Evolutionary conservation across 2,797 vertebrate species (phyloP).

Genomic region (Lophius americanus): DNA sequence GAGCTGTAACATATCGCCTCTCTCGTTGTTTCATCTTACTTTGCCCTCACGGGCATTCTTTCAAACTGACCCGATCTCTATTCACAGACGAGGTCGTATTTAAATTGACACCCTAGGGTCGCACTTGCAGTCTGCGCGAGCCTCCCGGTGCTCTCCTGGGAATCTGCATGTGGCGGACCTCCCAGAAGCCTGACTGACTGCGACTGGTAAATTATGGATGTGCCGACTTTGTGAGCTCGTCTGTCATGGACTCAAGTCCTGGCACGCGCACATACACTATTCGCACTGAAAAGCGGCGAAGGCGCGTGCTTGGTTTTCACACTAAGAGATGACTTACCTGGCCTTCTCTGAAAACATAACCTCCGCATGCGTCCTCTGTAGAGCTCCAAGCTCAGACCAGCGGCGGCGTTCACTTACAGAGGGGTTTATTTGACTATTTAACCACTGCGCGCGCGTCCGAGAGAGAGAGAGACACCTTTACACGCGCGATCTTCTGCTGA

Average conservation of each 20-base stretch:
- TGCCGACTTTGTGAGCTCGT: constrained; percentile 49
- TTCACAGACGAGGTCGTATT: background rate
- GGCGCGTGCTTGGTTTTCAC: constrained; percentile 21
- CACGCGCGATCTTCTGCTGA: background rate
- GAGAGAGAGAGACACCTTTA: too few relatives aligned
- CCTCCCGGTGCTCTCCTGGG: constrained; percentile 8
- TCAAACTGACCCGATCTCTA: constrained; percentile 33
- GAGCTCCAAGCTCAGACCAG: constrained; percentile 13
- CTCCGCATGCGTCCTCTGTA: constrained; percentile 18
- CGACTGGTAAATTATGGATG: constrained; percentile 72
- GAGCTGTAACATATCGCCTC: constrained; percentile 13
- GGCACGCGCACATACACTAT: background rate
- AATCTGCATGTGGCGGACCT: constrained; percentile 30
- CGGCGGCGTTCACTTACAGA: constrained; percentile 50
- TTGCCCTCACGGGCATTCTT: constrained; percentile 28
- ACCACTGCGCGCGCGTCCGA: constrained; percentile 17
- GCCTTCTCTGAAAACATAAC: constrained; percentile 14
- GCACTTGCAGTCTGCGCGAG: constrained; percentile 1
- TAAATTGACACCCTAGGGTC: background rate
- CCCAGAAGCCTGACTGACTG: constrained; percentile 45
- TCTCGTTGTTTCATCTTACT: constrained; percentile 26
- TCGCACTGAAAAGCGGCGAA: constrained; percentile 22
- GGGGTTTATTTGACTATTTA: constrained; percentile 63
- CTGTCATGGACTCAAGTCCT: constrained; percentile 30
- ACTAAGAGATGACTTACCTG: constrained; percentile 48